These are phyloP conservation scores for Caenorhabditis imperialis DNA, from an alignment of 2,888 invertebrate species.

Conservation along the genomic window DNA sequence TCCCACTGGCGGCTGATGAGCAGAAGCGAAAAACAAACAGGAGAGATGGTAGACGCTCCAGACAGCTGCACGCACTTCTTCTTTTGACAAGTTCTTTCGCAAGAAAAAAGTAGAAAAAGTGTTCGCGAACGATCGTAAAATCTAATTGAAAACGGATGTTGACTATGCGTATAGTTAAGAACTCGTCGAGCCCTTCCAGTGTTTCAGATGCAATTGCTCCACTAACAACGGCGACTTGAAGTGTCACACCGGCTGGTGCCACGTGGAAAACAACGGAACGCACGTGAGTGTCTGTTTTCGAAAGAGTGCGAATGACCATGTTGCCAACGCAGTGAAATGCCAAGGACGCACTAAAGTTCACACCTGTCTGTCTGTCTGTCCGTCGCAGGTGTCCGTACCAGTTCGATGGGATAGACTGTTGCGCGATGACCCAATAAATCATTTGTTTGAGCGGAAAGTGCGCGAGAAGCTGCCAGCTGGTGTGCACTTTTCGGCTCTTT, in stretches of 20 bases:
- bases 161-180: too few relatives aligned
- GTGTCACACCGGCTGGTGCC: constrained; percentile 25
- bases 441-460: constrained; percentile 18
- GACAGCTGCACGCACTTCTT: too few relatives aligned
- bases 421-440: too few relatives aligned
- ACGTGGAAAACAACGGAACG: constrained; percentile 23
- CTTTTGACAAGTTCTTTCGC: too few relatives aligned
- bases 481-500: constrained; percentile 52
- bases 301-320: neutral
- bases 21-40: constrained; percentile 31
- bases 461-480: constrained; percentile 33
- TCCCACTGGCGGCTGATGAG: constrained; percentile 15
- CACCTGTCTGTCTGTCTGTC: too few relatives aligned
- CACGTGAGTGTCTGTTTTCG: constrained; percentile 26
- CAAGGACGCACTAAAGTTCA: too few relatives aligned
- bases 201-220: constrained; percentile 44
- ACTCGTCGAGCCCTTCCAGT: neutral
- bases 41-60: neutral
- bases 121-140: too few relatives aligned
- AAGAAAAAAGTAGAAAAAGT: too few relatives aligned
- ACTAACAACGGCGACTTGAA: constrained; percentile 9
- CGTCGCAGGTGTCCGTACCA: constrained; percentile 8
- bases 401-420: too few relatives aligned
- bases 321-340: too few relatives aligned
- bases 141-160: too few relatives aligned